Base-by-base conservation (phyloP, 1,140 invertebrate genomes). In the Drosophila parabipectinata region DNA sequence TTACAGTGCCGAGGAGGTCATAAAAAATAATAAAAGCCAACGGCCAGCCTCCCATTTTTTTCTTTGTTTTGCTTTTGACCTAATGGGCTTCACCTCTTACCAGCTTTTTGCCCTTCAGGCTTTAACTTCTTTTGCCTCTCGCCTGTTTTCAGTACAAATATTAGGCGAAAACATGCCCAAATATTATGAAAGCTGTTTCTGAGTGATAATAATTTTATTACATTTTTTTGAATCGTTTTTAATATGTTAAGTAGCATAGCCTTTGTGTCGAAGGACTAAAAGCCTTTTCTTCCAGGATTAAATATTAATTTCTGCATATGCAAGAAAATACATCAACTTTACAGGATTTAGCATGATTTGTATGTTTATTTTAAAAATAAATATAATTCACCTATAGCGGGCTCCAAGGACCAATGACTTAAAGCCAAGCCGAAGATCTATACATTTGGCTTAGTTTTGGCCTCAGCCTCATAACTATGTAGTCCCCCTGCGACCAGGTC, bases 21-120 rank as follows among this genome's bases (percentile, higher is more conserved):
- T 79, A 75, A 59, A 79, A 75, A 66, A 80, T 72, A 80, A 77
- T 69, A 79, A 72, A 66, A 57, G 34, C 39, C 52, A 78, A 48
- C 55, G 52, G 32, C 26, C 53, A 75, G 41, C 26, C 28, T 45
- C 4, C 15, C 4, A 10, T n/a, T 9, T 24, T 8, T 3, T 6
- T 10, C 10, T 26, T 10, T 9, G 8, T 47, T 47, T 47, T 47
- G 18, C 8, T 47, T 47, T 9, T 18, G 18, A 18, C 15, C 44
- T 47, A 47, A 47, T 47, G 44, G 44, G 6, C 44, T 24, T 47
- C 18, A 24, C 2, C 6, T 9, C 44, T 21, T 15, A 44, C 41
- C 41, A 44, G 14, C 3, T 37, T 37, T 37, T 44, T 6, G 15
- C 18, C 44, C 15, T 47, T 21, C 7, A 9, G 9, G 21, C 30